Base-by-base conservation (phyloP, 2,888 invertebrate genomes). In the Nemapogon koenigi region DNA sequence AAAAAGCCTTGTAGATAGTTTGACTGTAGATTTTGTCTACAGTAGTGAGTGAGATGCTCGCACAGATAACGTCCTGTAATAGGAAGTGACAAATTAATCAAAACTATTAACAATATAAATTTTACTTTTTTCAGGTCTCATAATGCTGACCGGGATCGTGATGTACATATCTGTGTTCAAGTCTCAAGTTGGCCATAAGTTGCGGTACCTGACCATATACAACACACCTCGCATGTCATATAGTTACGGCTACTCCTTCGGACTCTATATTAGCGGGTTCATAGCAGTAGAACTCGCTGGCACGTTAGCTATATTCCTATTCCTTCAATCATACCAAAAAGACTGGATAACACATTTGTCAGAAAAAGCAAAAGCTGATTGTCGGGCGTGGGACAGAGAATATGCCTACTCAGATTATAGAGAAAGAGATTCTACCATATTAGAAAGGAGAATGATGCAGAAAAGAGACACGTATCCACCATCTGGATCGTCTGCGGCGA, bases 141-240 rank as follows among this genome's bases (percentile, higher is more conserved):
- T 93, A 48, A 92, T 94, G 90, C 83, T 94, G 52, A 89, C 91
- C 49, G 94, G 93, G 35, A 85, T 94, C 64, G 91, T 94, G 56
- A 91, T 94, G 83, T 94, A 94, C 83, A 93, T 94, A 79, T 93
- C 94, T 40, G 88, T 92, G 55, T 89, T 94, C 64, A 94, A 94
- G 70, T 89, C 93, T 7, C 94, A 94, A 83, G 85, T 94, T 31
- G 93, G 93, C 30, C 88, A 89, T 55, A 94, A 94, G 68, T 79
- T 94, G 41, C 83, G 91, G 43, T 88, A 93, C 42, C 85, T 88
- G 57, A 90, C 91, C 14, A 83, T 88, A 37, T 84, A 90, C 42
- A 86, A 90, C 56, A 87, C 88, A 27, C 88, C 93, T 1, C 80
- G 87, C 38, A 91, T 94, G 81, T 90, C 88, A 41, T 93, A 92